phyloP scores from a whole-genome alignment of 1,140 invertebrate species.

The Macrotrachela quadricornifera region DNA sequence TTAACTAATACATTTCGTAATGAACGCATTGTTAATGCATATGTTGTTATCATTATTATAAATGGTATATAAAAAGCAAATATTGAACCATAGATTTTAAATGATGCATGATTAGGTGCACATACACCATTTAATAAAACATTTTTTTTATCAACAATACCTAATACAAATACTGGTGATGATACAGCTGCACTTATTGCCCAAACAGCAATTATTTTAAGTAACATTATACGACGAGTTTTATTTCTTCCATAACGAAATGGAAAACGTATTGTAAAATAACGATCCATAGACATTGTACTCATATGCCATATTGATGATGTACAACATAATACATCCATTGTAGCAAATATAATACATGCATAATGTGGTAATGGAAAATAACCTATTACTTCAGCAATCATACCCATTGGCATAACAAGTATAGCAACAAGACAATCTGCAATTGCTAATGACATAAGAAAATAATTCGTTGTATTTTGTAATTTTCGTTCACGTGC shows the following conservation, averaged over 20 bases:
- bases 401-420: slow-evolving; percentile 66
- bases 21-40: slow-evolving; percentile 57
- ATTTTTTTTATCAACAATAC: slow-evolving; percentile 37
- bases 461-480: slow-evolving; percentile 25
- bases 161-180: slow-evolving; percentile 59
- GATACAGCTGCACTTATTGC: slow-evolving; percentile 65
- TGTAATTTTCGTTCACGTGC: slow-evolving; percentile 18
- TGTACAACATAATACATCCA: slow-evolving; percentile 77
- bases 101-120: slow-evolving; percentile 48
- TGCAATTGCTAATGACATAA: slow-evolving; percentile 21
- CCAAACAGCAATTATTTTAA: slow-evolving; percentile 77
- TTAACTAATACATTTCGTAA: slow-evolving; percentile 13
- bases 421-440: slow-evolving; percentile 40
- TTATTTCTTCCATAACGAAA: slow-evolving; percentile 74
- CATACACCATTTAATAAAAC: slow-evolving; percentile 39
- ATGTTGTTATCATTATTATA: slow-evolving; percentile 74
- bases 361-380: slow-evolving; percentile 33
- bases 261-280: slow-evolving; percentile 49
- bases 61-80: slow-evolving; percentile 85
- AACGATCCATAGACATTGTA: slow-evolving; percentile 68
- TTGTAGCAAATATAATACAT: slow-evolving; percentile 78
- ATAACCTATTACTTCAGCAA: slow-evolving; percentile 52
- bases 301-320: slow-evolving; percentile 91
- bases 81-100: slow-evolving; percentile 72
- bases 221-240: slow-evolving; percentile 53